Conservation (phyloP, 2,113 vertebrate genomes). For the Zootoca vivipara region DNA sequence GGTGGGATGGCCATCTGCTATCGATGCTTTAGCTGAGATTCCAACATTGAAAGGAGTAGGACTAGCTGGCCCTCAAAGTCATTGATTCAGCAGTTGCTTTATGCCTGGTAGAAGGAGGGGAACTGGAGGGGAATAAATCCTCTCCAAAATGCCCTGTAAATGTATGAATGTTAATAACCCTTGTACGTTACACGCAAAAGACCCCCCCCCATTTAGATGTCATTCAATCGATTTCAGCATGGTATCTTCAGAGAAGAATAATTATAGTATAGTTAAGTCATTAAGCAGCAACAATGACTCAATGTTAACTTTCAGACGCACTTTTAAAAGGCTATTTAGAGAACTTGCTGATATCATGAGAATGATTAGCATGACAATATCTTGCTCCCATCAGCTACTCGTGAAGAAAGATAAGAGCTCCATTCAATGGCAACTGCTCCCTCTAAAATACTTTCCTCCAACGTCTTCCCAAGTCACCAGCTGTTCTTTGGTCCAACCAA, state of each 20-base stretch:
- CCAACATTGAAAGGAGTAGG: too few relatives aligned
- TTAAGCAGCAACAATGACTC: conserved; percentile 57
- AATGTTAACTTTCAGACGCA: conserved; percentile 55
- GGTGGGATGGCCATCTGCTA: too few relatives aligned
- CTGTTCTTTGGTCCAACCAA: not conserved
- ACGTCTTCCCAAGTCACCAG: too few relatives aligned
- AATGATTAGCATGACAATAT: conserved; percentile 45
- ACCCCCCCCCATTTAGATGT: conserved; percentile 41
- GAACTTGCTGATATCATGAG: conserved; percentile 54
- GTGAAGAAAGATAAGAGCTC: not conserved
- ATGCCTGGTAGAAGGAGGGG: too few relatives aligned
- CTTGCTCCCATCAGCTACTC: conserved; percentile 6
- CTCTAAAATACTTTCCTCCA: not conserved
- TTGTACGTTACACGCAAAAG: conserved; percentile 47
- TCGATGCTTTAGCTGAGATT: too few relatives aligned
- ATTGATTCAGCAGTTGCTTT: too few relatives aligned
- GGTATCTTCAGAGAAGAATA: conserved; percentile 37
- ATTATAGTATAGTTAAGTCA: conserved; percentile 58
- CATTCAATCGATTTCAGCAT: conserved; percentile 8
- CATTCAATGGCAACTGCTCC: not conserved
- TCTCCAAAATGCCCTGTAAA: too few relatives aligned
- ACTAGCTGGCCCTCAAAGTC: too few relatives aligned
- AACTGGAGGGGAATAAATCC: too few relatives aligned
- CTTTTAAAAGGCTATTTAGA: conserved; percentile 55
- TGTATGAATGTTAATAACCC: conserved; percentile 46